These are phyloP conservation scores for Typhlichthys subterraneus DNA, from an alignment of 2,797 vertebrate genomes.

Conservation along the genomic window DNA sequence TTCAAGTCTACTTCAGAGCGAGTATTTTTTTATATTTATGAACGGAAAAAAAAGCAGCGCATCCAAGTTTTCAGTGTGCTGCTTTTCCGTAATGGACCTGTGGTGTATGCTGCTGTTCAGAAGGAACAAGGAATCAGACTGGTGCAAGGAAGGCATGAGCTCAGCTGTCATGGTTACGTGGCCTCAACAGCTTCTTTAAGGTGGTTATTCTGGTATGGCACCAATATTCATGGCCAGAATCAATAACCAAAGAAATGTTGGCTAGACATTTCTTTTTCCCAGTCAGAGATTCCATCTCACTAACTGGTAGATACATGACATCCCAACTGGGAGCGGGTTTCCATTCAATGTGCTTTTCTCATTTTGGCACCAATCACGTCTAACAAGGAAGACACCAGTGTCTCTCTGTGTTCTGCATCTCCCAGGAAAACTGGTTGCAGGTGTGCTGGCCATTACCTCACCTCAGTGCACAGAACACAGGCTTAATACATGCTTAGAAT, in stretches of 20 bases:
- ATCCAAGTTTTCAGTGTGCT: constrained; percentile 64
- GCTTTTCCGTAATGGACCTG: constrained; percentile 34
- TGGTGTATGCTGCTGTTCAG: constrained; percentile 43
- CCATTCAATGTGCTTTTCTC: constrained; percentile 60
- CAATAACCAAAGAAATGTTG: constrained; percentile 54
- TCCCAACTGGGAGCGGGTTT: constrained; percentile 46
- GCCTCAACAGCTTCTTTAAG: constrained; percentile 28
- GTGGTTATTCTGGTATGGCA: constrained; percentile 41
- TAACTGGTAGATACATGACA: constrained; percentile 50
- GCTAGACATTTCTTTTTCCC: constrained; percentile 50
- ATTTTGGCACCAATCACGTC: constrained; percentile 37
- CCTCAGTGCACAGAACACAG: constrained; percentile 7
- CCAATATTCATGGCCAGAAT: constrained; percentile 50
- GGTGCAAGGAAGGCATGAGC: constrained; percentile 27
- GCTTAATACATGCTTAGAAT: background rate
- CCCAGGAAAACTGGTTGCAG: constrained; percentile 43
- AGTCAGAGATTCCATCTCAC: constrained; percentile 54
- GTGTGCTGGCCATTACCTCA: constrained; percentile 57
- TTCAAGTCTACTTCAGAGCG: constrained; percentile 54
- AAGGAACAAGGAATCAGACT: constrained; percentile 33
- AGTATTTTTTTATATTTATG: constrained; percentile 61
- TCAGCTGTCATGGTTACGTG: constrained; percentile 41
- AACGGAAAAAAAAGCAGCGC: constrained; percentile 65
- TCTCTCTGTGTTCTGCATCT: constrained; percentile 46
- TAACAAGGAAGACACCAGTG: constrained; percentile 32